These are phyloP conservation scores for Eidolon dupreanum DNA, from an alignment of 2,797 vertebrate genomes.

Conservation along the genomic window DNA sequence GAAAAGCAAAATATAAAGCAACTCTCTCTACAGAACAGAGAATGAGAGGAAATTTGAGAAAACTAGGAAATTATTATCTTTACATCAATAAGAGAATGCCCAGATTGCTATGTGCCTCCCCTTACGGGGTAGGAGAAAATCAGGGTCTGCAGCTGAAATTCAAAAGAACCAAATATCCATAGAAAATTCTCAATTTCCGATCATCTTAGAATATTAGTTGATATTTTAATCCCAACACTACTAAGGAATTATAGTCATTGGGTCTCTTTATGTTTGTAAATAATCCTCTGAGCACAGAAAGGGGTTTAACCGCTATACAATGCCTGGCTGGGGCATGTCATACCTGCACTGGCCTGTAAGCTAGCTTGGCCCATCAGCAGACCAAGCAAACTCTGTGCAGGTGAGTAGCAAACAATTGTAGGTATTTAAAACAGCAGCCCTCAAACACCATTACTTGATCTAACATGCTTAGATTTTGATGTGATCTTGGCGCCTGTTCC, in stretches of 20 bases:
- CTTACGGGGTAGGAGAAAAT: background rate
- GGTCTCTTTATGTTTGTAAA: background rate
- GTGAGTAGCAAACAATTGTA: background rate
- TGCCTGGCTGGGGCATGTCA: background rate
- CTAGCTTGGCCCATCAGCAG: background rate
- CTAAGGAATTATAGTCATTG: background rate
- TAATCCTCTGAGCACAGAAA: background rate
- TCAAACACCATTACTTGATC: background rate
- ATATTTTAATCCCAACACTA: constrained; percentile 12
- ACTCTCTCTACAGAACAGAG: background rate
- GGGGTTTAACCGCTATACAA: background rate
- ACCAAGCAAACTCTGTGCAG: background rate
- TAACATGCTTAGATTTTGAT: background rate
- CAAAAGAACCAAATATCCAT: background rate
- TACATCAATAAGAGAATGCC: background rate
- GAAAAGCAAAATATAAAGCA: background rate
- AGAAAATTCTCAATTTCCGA: background rate
- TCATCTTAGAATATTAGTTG: background rate
- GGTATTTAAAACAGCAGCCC: background rate
- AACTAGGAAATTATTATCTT: background rate
- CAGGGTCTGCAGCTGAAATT: background rate
- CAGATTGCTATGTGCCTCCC: background rate
- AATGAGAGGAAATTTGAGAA: background rate
- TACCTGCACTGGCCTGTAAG: background rate
- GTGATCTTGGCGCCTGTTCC: background rate